Percentiles rank a stretch among this genome's conserved stretches.
Conservation (phyloP, 1,140 invertebrate species). For the Trichomalopsis sarcophagae region DNA sequence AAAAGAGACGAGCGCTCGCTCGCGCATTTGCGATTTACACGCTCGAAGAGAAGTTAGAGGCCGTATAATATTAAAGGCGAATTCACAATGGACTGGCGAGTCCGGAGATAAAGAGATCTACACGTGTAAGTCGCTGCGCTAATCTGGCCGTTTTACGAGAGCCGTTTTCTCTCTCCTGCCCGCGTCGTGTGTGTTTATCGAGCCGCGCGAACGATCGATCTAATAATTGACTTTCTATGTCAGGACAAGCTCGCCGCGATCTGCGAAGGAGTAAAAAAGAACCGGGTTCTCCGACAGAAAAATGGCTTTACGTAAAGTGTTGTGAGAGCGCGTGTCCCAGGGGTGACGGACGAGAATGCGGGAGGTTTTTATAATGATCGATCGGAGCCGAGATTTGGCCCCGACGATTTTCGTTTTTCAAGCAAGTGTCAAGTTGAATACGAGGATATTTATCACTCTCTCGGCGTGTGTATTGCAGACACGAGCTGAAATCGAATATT, state of each 20-base stretch:
- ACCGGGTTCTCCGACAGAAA: background rate
- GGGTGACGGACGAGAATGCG: background rate
- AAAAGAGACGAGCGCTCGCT: constrained; percentile 17
- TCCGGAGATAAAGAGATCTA: constrained; percentile 4
- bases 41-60: constrained; percentile 18
- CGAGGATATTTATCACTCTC: background rate
- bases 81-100: constrained; percentile 19
- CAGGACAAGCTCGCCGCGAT: background rate
- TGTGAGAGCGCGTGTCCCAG: background rate
- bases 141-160: constrained; percentile 4
- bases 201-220: constrained; percentile 4
- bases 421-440: background rate
- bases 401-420: background rate
- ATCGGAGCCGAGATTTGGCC: background rate
- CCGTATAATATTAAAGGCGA: constrained; percentile 18
- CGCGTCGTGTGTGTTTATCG: background rate
- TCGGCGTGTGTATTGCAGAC: background rate
- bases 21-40: constrained; percentile 27
- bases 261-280: background rate
- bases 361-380: constrained; percentile 1
- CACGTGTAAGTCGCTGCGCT: background rate
- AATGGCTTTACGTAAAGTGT: background rate
- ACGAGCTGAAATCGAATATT: no score
- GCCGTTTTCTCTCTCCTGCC: background rate
- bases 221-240: constrained; percentile 34